phyloP scores from a whole-genome alignment of 2,888 invertebrate genomes.

The Drosophila algonquin region DNA sequence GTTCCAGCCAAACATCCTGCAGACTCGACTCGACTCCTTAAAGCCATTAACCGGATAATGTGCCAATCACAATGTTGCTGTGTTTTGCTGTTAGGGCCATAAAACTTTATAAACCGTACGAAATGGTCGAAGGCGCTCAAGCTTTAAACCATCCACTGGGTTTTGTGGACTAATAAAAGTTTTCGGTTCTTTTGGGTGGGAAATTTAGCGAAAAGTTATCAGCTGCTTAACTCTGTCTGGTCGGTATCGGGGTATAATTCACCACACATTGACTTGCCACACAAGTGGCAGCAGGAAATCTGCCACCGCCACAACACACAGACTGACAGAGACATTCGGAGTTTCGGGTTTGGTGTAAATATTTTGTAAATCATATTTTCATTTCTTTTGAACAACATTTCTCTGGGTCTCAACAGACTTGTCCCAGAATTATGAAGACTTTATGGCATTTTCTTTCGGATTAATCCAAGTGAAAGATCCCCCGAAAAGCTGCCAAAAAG shows the following conservation, averaged over 20 bases:
- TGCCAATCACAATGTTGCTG: neutral
- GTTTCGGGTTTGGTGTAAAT: neutral
- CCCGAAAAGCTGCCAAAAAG: neutral
- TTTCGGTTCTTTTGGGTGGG: neutral
- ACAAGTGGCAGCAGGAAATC: neutral
- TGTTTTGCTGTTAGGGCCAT: neutral
- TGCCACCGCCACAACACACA: no score
- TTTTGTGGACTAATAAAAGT: constrained; percentile 18
- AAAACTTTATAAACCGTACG: constrained; percentile 19
- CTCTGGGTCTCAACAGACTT: no score
- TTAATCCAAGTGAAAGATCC: neutral
- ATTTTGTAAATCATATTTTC: neutral
- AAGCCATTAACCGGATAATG: neutral
- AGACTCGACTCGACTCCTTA: neutral
- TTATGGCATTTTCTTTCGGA: neutral
- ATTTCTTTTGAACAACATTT: neutral
- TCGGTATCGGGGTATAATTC: neutral
- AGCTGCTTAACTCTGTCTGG: constrained; percentile 7
- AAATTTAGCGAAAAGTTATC: constrained; percentile 24
- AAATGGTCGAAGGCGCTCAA: constrained; percentile 14
- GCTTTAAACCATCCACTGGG: constrained; percentile 22
- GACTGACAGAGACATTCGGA: neutral
- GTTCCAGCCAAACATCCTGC: neutral
- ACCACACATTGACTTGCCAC: neutral
- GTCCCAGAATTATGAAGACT: neutral